These are phyloP conservation scores for Diadumene lineata DNA, from an alignment of 92 coral and sea anemone genomes.

Conservation along the genomic window DNA sequence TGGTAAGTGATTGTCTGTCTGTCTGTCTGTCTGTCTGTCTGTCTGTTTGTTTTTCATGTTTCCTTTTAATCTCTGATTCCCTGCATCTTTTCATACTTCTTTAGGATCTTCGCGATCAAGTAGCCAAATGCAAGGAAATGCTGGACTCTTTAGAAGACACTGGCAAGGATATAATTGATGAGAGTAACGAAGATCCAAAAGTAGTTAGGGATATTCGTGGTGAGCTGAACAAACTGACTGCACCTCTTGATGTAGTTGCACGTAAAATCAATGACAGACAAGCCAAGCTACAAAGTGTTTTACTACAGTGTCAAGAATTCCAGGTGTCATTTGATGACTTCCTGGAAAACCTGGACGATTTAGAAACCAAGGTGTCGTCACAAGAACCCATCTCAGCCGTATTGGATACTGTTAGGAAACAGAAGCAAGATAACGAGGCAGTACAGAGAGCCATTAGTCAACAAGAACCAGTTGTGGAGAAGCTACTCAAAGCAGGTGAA, in stretches of 20 bases:
- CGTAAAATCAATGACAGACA: conserved; percentile 90
- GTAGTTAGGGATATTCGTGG: conserved; percentile 93
- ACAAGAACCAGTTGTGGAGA: conserved; percentile 77
- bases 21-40: not conserved
- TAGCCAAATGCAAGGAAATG: conserved; percentile 68
- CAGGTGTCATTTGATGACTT: conserved; percentile 86
- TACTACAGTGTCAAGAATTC: conserved; percentile 93
- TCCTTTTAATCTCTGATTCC: not conserved
- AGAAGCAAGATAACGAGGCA: conserved; percentile 80
- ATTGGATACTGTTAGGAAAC: conserved; percentile 73
- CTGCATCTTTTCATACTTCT: not conserved
- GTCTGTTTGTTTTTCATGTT: not conserved
- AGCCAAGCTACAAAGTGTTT: conserved; percentile 85
- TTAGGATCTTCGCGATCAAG: conserved; percentile 80
- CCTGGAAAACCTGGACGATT: conserved; percentile 65
- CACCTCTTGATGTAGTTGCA: conserved; percentile 82
- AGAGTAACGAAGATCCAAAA: conserved; percentile 80
- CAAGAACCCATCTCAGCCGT: conserved; percentile 90
- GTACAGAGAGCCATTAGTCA: conserved; percentile 59
- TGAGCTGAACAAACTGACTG: conserved; percentile 80
- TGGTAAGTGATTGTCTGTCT: not conserved
- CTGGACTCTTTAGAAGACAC: conserved; percentile 82
- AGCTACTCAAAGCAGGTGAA: conserved; percentile 79
- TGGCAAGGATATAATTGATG: conserved; percentile 78
- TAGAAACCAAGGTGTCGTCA: conserved; percentile 53